phyloP scores from a whole-genome alignment of 2,888 invertebrate species.

The Portevinia maculata region DNA sequence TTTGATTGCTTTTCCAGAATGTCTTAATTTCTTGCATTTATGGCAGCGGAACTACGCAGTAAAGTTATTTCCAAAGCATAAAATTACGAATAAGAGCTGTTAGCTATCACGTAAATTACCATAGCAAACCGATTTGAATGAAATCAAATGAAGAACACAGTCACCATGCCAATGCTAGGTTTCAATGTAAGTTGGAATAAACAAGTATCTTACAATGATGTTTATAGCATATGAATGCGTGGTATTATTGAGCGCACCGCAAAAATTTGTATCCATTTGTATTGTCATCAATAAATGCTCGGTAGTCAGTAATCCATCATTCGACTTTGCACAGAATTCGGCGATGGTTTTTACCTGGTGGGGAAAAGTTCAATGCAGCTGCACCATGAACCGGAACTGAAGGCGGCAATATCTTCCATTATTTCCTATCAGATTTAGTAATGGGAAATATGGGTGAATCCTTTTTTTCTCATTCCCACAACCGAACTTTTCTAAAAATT shows the following conservation, averaged over 20 bases:
- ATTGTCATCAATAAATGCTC: constrained; percentile 71
- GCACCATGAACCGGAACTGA: constrained; percentile 34
- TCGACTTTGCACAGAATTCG: constrained; percentile 39
- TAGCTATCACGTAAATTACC: constrained; percentile 34
- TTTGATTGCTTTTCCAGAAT: constrained; percentile 27
- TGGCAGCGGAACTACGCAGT: constrained; percentile 22
- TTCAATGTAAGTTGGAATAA: not conserved
- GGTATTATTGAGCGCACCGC: not conserved
- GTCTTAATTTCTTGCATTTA: not conserved
- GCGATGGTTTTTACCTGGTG: constrained; percentile 3
- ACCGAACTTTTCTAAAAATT: constrained; percentile 61
- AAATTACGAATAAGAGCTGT: constrained; percentile 19
- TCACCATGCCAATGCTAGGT: not conserved
- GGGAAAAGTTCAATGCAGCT: constrained; percentile 43
- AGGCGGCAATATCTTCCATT: constrained; percentile 56
- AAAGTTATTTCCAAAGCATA: constrained; percentile 34
- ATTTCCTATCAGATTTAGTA: constrained; percentile 68
- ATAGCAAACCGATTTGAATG: constrained; percentile 12
- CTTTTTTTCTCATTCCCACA: constrained; percentile 58
- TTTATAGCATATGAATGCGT: constrained; percentile 25
- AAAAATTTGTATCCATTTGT: constrained; percentile 48
- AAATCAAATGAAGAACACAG: not conserved
- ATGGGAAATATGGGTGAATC: constrained; percentile 70
- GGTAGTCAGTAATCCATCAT: constrained; percentile 61
- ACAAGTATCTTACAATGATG: constrained; percentile 23